A percentile compares a stretch with the other conserved stretches of the same genome.
Evolutionary conservation across 2,888 invertebrate genomes (phyloP).

Genomic region (Dasysyrphus albostriatus): DNA sequence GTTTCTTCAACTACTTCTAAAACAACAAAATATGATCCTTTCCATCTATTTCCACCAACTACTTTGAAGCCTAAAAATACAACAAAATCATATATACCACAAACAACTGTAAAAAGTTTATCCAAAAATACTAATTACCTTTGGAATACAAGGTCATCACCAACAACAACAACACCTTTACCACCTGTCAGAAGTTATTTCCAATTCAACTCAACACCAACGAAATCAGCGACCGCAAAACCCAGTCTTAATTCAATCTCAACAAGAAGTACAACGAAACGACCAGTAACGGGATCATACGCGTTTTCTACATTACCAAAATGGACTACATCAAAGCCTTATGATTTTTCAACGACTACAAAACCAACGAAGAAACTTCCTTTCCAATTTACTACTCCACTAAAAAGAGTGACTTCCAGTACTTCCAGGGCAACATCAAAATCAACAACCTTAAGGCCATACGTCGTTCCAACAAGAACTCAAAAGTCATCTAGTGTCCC

Average conservation of each 20-base stretch:
- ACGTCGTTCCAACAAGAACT: conserved; percentile 19
- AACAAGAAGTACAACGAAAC: conserved; percentile 2
- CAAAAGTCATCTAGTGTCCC: conserved; percentile 23
- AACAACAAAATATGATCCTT: conserved; percentile 27
- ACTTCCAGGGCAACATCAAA: not conserved
- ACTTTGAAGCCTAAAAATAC: conserved; percentile 23
- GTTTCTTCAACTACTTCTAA: conserved; percentile 1
- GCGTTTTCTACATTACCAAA: not conserved
- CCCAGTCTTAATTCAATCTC: not conserved
- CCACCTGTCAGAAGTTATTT: not conserved
- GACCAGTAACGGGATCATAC: not conserved
- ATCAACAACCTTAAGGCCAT: not conserved
- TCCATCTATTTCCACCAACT: conserved; percentile 15
- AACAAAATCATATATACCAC: not conserved
- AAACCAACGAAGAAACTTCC: not conserved
- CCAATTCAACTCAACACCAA: not conserved
- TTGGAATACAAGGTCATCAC: not conserved
- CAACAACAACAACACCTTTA: not conserved
- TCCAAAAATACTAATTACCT: not conserved
- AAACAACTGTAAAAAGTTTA: not conserved
- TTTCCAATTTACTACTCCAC: not conserved
- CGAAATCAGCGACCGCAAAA: not conserved
- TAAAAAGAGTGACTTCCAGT: conserved; percentile 1
- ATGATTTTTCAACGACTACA: not conserved
- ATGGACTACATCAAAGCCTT: conserved; percentile 13